Evolutionary conservation across 1,140 invertebrate genomes (phyloP), one percentile per base, ranked within the genome.

Genomic region (Eufriesea mexicana): DNA sequence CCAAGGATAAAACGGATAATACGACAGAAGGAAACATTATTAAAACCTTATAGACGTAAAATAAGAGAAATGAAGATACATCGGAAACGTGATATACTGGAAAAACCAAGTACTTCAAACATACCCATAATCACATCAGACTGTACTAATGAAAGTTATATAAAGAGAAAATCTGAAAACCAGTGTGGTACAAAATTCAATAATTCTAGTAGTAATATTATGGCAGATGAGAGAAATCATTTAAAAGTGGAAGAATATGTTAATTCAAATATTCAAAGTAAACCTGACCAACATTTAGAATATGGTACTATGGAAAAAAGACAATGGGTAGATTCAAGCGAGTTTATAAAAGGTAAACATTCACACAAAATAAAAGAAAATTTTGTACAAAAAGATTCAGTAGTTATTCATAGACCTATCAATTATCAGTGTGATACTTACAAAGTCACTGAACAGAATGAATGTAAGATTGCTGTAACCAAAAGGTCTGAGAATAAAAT

Each of bases 141-240:
- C 14, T 23, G n/a, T 23, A 16, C 7, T 55, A 35, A 51, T 25
- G 25, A 20, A 12, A 62, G 12, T 12, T 49, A 2, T 23, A n/a
- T 18, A 6, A 18, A 68, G 5, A 14, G 1, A n/a, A 76, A 18
- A 0, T 47, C 10, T 5, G 45, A 20, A 61, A 42, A 16, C 23
- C 9, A n/a, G n/a, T n/a, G n/a, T n/a, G 12, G 5, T 12, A 55
- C 9, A 23, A 25, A 81, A 10, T 10, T 45, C 5, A 23, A 74
- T 47, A 88, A 92, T 68, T 90, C 90, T 16, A 85, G 76, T 61
- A 18, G 86, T 18, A 90, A 84, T 55, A 87, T 88, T 55, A 86
- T 84, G 12, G 85, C 90, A 54, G 66, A 90, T 61, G 79, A 91
- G 66, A 45, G 12, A 55, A 42, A 68, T 64, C 9, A 8, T 70